phyloP scores from a whole-genome alignment of 2,888 invertebrate genomes.

The Aphodius granarius region DNA sequence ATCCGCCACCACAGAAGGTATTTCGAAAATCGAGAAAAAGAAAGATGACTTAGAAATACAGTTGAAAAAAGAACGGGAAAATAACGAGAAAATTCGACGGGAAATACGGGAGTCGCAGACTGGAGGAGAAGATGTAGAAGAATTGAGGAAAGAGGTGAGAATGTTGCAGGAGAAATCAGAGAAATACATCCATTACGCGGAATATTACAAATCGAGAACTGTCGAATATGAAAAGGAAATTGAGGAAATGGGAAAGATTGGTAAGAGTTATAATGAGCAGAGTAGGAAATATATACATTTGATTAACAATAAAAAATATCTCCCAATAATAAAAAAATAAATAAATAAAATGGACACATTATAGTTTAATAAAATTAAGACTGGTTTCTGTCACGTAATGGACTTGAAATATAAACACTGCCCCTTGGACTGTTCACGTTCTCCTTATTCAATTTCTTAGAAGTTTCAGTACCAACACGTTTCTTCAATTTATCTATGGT shows the following conservation, averaged over 20 bases:
- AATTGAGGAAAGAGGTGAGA: too few relatives aligned
- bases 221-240: conserved; percentile 42
- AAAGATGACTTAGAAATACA: background rate
- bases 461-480: too few relatives aligned
- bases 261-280: conserved; percentile 47
- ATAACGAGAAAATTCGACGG: conserved; percentile 30
- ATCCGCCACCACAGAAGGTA: background rate
- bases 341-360: too few relatives aligned
- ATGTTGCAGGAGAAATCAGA: conserved; percentile 36
- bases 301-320: too few relatives aligned
- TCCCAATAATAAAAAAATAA: too few relatives aligned
- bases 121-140: conserved; percentile 37
- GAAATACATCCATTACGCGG: conserved; percentile 36
- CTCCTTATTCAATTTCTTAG: too few relatives aligned
- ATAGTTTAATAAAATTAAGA: too few relatives aligned
- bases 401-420: too few relatives aligned
- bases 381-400: too few relatives aligned
- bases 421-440: too few relatives aligned
- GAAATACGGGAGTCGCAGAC: background rate
- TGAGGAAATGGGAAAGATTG: conserved; percentile 40
- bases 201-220: conserved; percentile 41
- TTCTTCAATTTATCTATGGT: too few relatives aligned
- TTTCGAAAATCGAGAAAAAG: background rate
- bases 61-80: background rate
- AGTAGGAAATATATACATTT: conserved; percentile 49